A percentile compares a stretch with the other conserved stretches of the same genome.
Evolutionary conservation across 2,888 invertebrate species (phyloP).

Genomic region (Spodoptera littoralis): DNA sequence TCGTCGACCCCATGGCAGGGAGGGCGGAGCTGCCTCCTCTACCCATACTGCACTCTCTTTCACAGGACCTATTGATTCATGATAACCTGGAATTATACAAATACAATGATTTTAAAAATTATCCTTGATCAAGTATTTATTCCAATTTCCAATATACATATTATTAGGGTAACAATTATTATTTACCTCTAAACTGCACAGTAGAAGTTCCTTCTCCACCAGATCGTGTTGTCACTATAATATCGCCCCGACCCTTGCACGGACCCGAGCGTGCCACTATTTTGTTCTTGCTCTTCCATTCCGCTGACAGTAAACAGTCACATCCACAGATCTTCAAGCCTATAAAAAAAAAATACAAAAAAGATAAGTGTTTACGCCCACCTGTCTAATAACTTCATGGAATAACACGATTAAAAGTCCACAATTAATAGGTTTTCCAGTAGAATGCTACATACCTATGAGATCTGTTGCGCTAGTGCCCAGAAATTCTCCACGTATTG

Average conservation of each 20-base stretch:
- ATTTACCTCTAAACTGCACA: conserved; percentile 94
- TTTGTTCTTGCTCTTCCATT: conserved; percentile 99
- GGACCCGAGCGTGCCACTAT: conserved; percentile 98
- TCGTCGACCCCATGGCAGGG: conserved; percentile 94
- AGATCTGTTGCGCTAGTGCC: conserved; percentile 96
- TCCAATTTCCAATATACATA: not conserved
- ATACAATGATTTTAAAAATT: too few relatives aligned
- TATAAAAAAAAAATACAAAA: conserved; percentile 67
- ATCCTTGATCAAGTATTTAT: too few relatives aligned
- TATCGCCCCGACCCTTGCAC: conserved; percentile 96
- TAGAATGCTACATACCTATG: conserved; percentile 88
- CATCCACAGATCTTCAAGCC: conserved; percentile 98
- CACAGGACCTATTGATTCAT: conserved; percentile 96
- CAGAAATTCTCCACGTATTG: conserved; percentile 98
- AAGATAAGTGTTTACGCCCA: conserved; percentile 39
- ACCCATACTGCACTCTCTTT: conserved; percentile 99
- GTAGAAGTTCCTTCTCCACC: conserved; percentile 97
- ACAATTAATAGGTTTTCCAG: not conserved
- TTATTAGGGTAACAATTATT: not conserved
- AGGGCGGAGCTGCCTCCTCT: conserved; percentile 96
- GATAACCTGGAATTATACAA: conserved; percentile 89
- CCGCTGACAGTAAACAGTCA: conserved; percentile 97
- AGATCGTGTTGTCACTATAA: conserved; percentile 95
- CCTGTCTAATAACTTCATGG: conserved; percentile 1
- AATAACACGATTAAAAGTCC: not conserved